Evolutionary conservation across 2,113 vertebrate genomes (phyloP).

Genomic region (Nesoenas mayeri): DNA sequence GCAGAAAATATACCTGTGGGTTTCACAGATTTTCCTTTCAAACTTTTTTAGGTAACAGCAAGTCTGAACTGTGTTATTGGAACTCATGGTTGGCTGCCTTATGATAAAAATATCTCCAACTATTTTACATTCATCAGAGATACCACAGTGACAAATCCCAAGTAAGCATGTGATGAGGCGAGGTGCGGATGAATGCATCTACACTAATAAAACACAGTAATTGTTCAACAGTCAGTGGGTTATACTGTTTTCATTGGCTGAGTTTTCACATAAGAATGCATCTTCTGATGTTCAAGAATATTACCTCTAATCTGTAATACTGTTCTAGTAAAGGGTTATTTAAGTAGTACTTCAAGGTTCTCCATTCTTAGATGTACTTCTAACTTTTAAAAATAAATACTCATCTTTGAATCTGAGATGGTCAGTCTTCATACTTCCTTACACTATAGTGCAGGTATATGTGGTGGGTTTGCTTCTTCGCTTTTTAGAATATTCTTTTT

Average conservation of each 20-base stretch:
- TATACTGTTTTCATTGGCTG: neutral
- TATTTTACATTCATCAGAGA: conserved; percentile 98
- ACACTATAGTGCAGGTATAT: rapidly evolving
- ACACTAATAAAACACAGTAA: neutral
- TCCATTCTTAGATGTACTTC: neutral
- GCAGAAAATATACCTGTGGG: neutral
- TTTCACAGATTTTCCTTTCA: neutral
- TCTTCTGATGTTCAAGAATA: neutral
- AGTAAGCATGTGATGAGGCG: conserved; percentile 79
- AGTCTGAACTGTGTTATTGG: conserved; percentile 90
- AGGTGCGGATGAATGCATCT: neutral
- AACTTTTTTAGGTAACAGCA: conserved; percentile 82
- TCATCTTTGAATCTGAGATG: neutral
- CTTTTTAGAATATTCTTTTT: neutral
- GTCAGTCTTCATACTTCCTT: neutral
- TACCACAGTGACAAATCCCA: conserved; percentile 90
- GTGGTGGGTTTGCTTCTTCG: neutral
- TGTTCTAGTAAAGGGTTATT: neutral
- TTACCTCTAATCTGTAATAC: neutral
- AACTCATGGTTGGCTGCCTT: conserved; percentile 95
- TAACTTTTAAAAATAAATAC: neutral
- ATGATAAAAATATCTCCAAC: conserved; percentile 96
- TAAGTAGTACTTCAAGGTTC: neutral
- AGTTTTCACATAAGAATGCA: neutral
- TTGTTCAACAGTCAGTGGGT: neutral